Evolutionary conservation across 2,888 invertebrate species (phyloP).

Genomic region (Harpalus rufipes): DNA sequence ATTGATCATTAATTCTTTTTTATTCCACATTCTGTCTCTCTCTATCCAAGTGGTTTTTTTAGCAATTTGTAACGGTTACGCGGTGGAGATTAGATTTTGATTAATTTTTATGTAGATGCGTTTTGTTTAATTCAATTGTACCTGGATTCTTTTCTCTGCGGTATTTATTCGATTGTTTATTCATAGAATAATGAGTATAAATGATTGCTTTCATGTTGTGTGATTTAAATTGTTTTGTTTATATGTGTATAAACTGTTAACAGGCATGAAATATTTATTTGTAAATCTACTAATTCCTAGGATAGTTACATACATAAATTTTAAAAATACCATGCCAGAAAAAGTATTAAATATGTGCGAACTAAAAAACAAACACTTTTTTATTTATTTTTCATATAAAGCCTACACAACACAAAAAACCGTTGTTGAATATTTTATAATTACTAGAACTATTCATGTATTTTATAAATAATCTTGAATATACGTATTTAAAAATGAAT

Average conservation of each 20-base stretch:
- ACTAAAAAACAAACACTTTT: too few species aligned
- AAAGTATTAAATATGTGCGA: background rate
- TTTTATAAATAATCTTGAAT: too few species aligned
- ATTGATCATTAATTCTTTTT: constrained; percentile 64
- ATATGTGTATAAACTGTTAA: constrained; percentile 9
- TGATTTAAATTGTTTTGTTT: constrained; percentile 5
- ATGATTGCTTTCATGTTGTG: background rate
- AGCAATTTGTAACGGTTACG: constrained; percentile 63
- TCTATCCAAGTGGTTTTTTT: constrained; percentile 28
- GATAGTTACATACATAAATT: background rate
- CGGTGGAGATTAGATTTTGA: constrained; percentile 50
- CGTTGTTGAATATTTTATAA: too few species aligned
- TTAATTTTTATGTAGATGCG: constrained; percentile 61
- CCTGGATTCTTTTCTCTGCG: background rate
- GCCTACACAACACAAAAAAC: too few species aligned
- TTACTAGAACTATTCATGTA: too few species aligned
- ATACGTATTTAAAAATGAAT: too few species aligned
- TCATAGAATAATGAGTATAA: constrained; percentile 22
- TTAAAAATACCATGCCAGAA: background rate
- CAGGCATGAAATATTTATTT: constrained; percentile 18
- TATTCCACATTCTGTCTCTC: constrained; percentile 34
- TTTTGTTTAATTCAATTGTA: constrained; percentile 54
- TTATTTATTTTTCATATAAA: too few species aligned
- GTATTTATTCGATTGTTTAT: constrained; percentile 24
- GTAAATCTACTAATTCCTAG: background rate